Evolutionary conservation across 2,797 vertebrate species (phyloP), one percentile per base, ranked within the genome.

Genomic region (Chelmon rostratus): DNA sequence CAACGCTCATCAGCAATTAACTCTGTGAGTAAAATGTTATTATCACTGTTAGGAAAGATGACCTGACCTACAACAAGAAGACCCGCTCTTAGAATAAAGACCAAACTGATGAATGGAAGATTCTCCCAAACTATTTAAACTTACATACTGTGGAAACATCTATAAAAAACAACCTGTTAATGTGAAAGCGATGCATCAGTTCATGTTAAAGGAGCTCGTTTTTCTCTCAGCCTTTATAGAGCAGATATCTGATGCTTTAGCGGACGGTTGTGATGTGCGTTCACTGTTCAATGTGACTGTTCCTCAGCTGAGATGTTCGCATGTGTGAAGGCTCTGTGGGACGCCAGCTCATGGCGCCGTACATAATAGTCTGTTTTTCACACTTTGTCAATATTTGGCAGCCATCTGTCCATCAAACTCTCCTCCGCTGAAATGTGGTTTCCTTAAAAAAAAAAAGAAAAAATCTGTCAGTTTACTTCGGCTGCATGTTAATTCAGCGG

Each of bases 311-410:
- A 67, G 70, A 72, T 35, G 25, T 70, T 62, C 59, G 74, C 73
- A 59, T 59, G 28, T 42, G 49, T 53, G 66, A 58, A 21, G 65
- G 10, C 65, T 71, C 54, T 8, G 67, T 47, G 72, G 75, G 81
- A 82, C 57, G 44, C 21, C 65, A 16, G 68, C 81, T 83, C 64
- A 8, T 18, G 65, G 40, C 38, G n/a, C 59, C 21, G 56, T 7
- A 68, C 77, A 66, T 81, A 79, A 88, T 73, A 75, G 78, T 67
- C 73, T 52, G 76, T 65, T 81, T 85, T 86, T 83, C 78, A 83
- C 86, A 88, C 86, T 76, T 79, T 87, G 78, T 90, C 87, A 89
- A 63, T 86, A 80, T 86, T 78, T 85, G 61, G 35, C 76, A 68
- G 76, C 53, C 40, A 7, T 68, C 78, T 73, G 82, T 87, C 88